Conservation (phyloP, 2,797 vertebrate species). For the Artibeus lituratus region DNA sequence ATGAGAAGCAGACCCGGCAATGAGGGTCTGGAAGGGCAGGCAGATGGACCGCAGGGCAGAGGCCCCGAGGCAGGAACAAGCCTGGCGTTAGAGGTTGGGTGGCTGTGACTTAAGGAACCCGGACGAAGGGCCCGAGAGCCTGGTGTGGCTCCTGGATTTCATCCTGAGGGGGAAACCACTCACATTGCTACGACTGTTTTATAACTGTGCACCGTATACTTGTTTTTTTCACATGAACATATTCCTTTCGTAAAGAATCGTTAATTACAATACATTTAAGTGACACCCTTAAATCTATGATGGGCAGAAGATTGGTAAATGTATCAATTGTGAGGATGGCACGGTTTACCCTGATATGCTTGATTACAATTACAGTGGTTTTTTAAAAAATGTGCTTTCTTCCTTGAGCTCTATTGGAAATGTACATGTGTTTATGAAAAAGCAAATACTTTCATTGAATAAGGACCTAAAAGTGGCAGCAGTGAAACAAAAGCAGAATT, state of each 20-base stretch:
- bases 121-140: not conserved
- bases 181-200: not conserved
- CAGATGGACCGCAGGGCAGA: not conserved
- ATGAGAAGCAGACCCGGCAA: not conserved
- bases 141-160: not conserved
- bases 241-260: conserved; percentile 17
- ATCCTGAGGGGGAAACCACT: not conserved
- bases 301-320: not conserved
- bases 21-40: not conserved
- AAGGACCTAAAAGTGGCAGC: not conserved
- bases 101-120: not conserved
- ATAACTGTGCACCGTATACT: not conserved
- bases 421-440: conserved; percentile 27
- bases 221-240: not conserved
- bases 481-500: conserved; percentile 1
- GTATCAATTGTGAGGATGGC: not conserved
- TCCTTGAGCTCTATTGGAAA: conserved; percentile 6
- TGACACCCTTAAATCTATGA: not conserved
- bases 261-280: conserved; percentile 19
- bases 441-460: conserved; percentile 39
- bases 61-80: not conserved
- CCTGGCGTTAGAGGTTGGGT: not conserved
- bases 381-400: not conserved
- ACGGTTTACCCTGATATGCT: not conserved
- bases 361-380: not conserved